These are phyloP conservation scores for Ochlodes sylvanus DNA, from an alignment of 2,888 invertebrate species.

Conservation along the genomic window DNA sequence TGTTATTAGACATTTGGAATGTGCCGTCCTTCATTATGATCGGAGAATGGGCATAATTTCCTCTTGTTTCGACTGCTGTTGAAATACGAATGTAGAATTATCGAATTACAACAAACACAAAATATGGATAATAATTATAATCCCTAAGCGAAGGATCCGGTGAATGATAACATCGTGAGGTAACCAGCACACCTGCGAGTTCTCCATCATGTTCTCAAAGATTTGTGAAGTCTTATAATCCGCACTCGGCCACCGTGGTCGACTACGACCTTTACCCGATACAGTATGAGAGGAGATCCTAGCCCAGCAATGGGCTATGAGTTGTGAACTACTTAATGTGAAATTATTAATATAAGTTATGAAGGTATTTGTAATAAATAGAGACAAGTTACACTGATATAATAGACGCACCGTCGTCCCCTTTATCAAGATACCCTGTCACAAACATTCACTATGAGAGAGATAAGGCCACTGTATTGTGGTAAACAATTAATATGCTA, in stretches of 20 bases:
- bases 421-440: conserved; percentile 12
- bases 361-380: not conserved
- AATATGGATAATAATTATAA: not conserved
- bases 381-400: not conserved
- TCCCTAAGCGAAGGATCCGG: no score
- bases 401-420: not conserved
- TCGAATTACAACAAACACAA: not conserved
- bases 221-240: no score
- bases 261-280: no score
- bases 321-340: no score
- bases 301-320: no score
- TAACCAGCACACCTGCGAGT: no score
- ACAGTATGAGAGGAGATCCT: no score
- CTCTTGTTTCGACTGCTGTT: not conserved
- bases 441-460: conserved; percentile 14
- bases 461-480: conserved; percentile 22
- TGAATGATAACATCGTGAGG: no score
- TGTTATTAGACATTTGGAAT: conserved; percentile 28
- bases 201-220: no score
- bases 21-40: conserved; percentile 20
- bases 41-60: conserved; percentile 4
- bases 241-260: no score
- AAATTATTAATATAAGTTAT: not conserved
- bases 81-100: not conserved
- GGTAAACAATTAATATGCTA: conserved; percentile 26